phyloP scores from a whole-genome alignment of 2,888 invertebrate genomes.

The Eulithis testata region DNA sequence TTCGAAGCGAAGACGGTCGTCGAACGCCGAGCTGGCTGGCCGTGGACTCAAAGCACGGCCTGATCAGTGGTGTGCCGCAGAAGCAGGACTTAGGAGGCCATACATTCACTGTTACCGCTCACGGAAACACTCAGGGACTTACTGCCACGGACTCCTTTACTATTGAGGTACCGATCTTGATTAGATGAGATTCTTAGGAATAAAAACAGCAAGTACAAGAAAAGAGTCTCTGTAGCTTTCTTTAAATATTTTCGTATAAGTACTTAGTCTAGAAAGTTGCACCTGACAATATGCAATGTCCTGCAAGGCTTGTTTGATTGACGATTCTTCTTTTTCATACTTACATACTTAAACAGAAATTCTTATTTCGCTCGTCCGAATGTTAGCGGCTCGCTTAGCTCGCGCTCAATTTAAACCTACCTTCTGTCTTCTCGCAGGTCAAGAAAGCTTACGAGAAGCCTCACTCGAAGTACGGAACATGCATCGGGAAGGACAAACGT shows the following conservation, averaged over 20 bases:
- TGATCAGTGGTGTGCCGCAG: conserved; percentile 90
- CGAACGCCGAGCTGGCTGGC: conserved; percentile 87
- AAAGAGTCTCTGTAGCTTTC: no score
- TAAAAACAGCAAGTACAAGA: no score
- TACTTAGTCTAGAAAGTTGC: no score
- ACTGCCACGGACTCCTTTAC: conserved; percentile 88
- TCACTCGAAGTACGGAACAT: conserved; percentile 75
- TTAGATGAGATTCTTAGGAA: no score
- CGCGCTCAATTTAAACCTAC: no score
- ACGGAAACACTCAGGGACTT: conserved; percentile 76
- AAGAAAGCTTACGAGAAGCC: conserved; percentile 74
- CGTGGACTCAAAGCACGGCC: conserved; percentile 88
- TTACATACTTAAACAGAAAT: no score
- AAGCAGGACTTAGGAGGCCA: conserved; percentile 87
- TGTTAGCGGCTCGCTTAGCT: no score
- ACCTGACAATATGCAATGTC: no score
- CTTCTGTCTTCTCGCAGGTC: conserved; percentile 55
- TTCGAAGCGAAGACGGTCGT: conserved; percentile 71
- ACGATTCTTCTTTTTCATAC: no score
- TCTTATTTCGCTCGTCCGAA: no score
- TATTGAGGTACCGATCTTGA: conserved; percentile 81
- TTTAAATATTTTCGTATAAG: no score
- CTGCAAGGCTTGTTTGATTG: no score
- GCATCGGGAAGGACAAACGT: conserved; percentile 64
- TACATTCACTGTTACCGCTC: conserved; percentile 85